Conservation (phyloP, 2,113 vertebrate species). For the Erythrocercus mccallii region DNA sequence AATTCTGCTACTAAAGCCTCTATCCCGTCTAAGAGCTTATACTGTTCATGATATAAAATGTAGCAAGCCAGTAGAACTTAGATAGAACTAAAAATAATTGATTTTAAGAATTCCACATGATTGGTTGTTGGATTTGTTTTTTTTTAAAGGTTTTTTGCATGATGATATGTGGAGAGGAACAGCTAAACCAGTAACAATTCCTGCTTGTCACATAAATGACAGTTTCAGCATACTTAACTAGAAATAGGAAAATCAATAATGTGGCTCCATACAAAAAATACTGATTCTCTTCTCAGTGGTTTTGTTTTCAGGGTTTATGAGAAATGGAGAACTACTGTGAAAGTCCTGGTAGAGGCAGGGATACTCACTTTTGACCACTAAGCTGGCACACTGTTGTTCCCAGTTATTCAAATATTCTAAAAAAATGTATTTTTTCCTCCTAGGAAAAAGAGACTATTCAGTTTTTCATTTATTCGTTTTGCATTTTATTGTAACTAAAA, state of each 20-base stretch:
- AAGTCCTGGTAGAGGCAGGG: background rate
- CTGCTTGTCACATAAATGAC: background rate
- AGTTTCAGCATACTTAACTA: background rate
- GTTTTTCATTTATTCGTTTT: background rate
- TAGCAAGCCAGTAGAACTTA: background rate
- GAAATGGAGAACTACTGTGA: background rate
- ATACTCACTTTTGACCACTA: background rate
- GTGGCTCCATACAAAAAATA: background rate
- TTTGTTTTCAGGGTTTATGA: background rate
- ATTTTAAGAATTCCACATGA: background rate
- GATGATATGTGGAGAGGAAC: background rate
- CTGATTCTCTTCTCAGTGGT: background rate
- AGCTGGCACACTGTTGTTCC: background rate
- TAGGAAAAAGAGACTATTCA: background rate
- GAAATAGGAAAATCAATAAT: background rate
- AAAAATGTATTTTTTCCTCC: background rate
- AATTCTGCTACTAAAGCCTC: background rate
- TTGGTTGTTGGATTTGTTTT: background rate
- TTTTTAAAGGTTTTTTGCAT: background rate
- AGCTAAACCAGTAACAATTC: background rate
- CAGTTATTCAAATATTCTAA: background rate
- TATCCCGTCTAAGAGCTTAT: background rate
- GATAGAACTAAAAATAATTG: background rate
- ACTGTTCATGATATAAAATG: background rate
- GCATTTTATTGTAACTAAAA: background rate